Percentiles rank a stretch among this genome's conserved stretches.
Evolutionary conservation across 2,797 vertebrate genomes (phyloP).

Genomic region (Sebastes steindachneri): DNA sequence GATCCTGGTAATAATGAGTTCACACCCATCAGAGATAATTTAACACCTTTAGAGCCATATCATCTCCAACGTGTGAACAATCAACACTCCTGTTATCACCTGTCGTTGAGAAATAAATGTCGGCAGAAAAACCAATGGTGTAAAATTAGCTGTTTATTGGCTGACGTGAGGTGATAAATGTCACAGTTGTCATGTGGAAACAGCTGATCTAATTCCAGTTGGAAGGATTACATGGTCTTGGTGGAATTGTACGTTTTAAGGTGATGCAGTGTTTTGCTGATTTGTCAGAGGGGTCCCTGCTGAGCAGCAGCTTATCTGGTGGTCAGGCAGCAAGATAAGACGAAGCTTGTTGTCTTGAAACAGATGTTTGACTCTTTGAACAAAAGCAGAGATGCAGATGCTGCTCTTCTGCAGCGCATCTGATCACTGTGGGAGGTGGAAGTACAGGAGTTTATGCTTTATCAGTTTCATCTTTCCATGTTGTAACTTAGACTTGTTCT

Average conservation of each 20-base stretch:
- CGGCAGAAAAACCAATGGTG: neutral
- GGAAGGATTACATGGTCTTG: neutral
- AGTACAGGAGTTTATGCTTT: neutral
- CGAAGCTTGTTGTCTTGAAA: slow-evolving; percentile 54
- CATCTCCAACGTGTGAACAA: neutral
- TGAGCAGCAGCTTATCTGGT: slow-evolving; percentile 23
- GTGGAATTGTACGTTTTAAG: neutral
- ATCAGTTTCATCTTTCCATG: neutral
- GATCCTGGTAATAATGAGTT: neutral
- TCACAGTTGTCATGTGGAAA: slow-evolving; percentile 17
- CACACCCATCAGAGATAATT: neutral
- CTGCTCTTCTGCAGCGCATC: neutral
- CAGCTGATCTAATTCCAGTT: neutral
- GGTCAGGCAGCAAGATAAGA: slow-evolving; percentile 51
- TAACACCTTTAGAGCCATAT: neutral
- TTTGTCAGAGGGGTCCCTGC: slow-evolving; percentile 8
- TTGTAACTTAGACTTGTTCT: neutral
- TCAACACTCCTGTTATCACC: neutral
- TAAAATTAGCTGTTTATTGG: neutral
- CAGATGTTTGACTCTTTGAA: slow-evolving; percentile 55
- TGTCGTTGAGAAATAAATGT: neutral
- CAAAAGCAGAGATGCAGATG: slow-evolving; percentile 8
- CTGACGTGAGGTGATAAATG: slow-evolving; percentile 4
- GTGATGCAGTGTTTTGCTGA: neutral
- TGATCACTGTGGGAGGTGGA: neutral